Evolutionary conservation across 2,797 vertebrate species (phyloP).

Genomic region (Parotocinclus haroldoi): DNA sequence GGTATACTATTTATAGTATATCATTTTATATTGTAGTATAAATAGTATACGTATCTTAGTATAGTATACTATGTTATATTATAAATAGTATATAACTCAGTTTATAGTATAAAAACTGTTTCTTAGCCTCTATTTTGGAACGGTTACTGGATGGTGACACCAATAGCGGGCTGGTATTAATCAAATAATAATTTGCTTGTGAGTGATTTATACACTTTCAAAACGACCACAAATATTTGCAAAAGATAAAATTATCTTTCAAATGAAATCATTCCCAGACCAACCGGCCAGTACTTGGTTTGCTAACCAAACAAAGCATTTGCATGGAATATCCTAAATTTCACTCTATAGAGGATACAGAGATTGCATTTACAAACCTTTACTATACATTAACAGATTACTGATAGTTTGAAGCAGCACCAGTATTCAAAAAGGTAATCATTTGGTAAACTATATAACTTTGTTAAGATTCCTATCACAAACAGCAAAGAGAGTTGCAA

Average conservation of each 20-base stretch:
- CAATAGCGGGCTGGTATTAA: conserved; percentile 60
- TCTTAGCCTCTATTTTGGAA: conserved; percentile 42
- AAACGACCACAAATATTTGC: conserved; percentile 58
- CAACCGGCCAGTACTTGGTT: conserved; percentile 54
- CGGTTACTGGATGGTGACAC: conserved; percentile 47
- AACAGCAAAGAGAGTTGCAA: conserved; percentile 77
- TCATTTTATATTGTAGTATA: too few relatives aligned
- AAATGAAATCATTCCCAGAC: conserved; percentile 46
- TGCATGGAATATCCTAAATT: conserved; percentile 61
- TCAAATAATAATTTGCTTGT: conserved; percentile 64
- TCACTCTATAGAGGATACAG: conserved; percentile 5
- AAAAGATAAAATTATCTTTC: conserved; percentile 58
- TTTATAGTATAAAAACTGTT: conserved; percentile 41
- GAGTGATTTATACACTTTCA: conserved; percentile 55
- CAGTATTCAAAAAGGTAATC: conserved; percentile 61
- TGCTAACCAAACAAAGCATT: conserved; percentile 57
- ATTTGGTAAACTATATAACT: conserved; percentile 64
- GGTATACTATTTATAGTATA: too few relatives aligned
- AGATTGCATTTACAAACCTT: background rate
- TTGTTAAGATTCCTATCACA: conserved; percentile 61
- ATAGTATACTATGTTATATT: too few relatives aligned
- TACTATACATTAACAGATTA: too few relatives aligned
- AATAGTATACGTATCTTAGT: too few relatives aligned
- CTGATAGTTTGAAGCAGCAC: conserved; percentile 60
- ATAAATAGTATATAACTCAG: too few relatives aligned